Percentiles rank a stretch among this genome's conserved stretches.
Conservation (phyloP, 2,797 vertebrate species). For the Eulemur albifrons region DNA sequence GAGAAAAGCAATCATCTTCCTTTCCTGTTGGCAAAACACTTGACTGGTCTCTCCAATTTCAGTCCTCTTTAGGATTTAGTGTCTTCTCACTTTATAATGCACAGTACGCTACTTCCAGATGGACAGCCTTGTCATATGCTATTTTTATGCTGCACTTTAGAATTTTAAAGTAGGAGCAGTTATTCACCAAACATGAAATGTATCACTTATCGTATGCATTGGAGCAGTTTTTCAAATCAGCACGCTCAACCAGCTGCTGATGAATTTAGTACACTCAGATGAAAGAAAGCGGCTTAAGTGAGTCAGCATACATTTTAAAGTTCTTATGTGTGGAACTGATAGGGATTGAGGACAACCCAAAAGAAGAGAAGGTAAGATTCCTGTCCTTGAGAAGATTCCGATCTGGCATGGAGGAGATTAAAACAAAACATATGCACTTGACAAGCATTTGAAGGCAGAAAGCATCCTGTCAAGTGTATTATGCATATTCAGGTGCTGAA, state of each 20-base stretch:
- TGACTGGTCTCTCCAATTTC: slow-evolving; percentile 59
- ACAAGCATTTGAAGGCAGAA: neutral
- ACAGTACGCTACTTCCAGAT: slow-evolving; percentile 69
- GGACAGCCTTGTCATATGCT: slow-evolving; percentile 67
- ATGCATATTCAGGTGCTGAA: neutral
- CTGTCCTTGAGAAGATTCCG: slow-evolving; percentile 11
- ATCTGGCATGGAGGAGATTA: neutral
- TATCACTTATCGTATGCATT: slow-evolving; percentile 45
- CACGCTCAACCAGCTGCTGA: slow-evolving; percentile 38
- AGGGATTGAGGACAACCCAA: neutral
- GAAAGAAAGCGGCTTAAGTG: slow-evolving; percentile 14
- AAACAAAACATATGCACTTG: neutral
- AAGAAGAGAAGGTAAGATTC: neutral
- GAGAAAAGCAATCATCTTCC: slow-evolving; percentile 62
- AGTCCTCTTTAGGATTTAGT: slow-evolving; percentile 63
- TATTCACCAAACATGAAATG: slow-evolving; percentile 56
- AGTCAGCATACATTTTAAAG: neutral
- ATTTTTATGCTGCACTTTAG: slow-evolving; percentile 71
- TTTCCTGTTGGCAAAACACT: slow-evolving; percentile 74
- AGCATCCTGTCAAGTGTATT: neutral
- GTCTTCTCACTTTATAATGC: slow-evolving; percentile 57
- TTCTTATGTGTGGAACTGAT: neutral
- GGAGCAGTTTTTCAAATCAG: slow-evolving; percentile 47
- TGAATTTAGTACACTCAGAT: neutral
- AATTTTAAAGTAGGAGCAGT: slow-evolving; percentile 69